Conservation (phyloP, 2,113 vertebrate species). For the Pyrgilauda ruficollis region DNA sequence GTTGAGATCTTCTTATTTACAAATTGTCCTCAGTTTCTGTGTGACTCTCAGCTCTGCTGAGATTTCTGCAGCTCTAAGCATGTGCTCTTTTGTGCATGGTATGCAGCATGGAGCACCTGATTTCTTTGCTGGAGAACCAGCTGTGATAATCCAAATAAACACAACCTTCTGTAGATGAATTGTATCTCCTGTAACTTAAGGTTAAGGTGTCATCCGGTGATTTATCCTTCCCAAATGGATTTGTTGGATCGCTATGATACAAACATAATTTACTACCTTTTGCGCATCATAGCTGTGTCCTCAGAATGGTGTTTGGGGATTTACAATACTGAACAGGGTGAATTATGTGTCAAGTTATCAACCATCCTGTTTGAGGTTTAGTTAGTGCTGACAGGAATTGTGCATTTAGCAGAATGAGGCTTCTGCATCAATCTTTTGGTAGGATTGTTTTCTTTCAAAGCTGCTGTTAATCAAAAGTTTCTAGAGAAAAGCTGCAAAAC, state of each 20-base stretch:
- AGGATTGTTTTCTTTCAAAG: not conserved
- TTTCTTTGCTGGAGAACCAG: not conserved
- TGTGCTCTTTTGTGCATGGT: not conserved
- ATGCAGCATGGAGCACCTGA: fast-evolving
- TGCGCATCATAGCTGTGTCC: not conserved
- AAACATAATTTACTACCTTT: conserved; percentile 13
- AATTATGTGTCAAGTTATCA: not conserved
- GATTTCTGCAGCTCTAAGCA: not conserved
- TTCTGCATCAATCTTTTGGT: not conserved
- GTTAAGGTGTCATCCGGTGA: not conserved
- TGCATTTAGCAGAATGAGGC: not conserved
- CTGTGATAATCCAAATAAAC: not conserved
- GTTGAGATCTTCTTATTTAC: not conserved
- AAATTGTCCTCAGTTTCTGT: not conserved
- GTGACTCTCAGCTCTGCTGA: not conserved
- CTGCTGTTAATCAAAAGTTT: not conserved
- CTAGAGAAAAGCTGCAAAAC: not conserved
- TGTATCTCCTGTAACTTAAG: not conserved
- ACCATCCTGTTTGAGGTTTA: not conserved
- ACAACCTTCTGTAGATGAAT: not conserved
- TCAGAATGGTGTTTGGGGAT: not conserved
- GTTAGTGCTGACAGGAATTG: not conserved
- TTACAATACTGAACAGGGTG: not conserved
- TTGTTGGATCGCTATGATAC: not conserved
- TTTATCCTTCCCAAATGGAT: conserved; percentile 9